Conservation (phyloP, 2,797 vertebrate genomes). For the Eulemur rubriventer region DNA sequence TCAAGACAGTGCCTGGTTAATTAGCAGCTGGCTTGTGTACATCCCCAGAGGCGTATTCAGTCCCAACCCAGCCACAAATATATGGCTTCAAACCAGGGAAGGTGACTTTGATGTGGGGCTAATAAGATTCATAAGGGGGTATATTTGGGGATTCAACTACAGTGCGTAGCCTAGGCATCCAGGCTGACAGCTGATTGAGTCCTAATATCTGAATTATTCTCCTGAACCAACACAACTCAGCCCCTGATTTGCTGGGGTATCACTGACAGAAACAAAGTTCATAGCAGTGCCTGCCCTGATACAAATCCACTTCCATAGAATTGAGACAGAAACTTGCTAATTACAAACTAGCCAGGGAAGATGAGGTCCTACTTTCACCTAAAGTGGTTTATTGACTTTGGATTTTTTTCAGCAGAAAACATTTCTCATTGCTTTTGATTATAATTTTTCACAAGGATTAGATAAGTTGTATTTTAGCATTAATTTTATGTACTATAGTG, state of each 20-base stretch:
- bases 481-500: neutral
- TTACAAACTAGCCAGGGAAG: neutral
- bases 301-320: neutral
- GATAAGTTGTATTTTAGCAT: neutral
- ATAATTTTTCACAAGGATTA: neutral
- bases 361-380: neutral
- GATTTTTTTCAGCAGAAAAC: neutral
- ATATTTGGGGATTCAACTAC: neutral
- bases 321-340: neutral
- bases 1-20: slow-evolving; percentile 42
- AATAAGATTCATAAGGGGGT: neutral
- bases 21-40: slow-evolving; percentile 47
- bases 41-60: slow-evolving; percentile 25
- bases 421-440: neutral
- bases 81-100: neutral
- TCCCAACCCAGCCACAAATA: neutral
- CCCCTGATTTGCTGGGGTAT: neutral
- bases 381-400: neutral
- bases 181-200: neutral
- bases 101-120: neutral
- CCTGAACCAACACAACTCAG: neutral
- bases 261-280: neutral
- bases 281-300: neutral
- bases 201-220: slow-evolving; percentile 16
- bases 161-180: neutral